Conservation (phyloP, 2,888 invertebrate species). For the Leucozona laternaria region DNA sequence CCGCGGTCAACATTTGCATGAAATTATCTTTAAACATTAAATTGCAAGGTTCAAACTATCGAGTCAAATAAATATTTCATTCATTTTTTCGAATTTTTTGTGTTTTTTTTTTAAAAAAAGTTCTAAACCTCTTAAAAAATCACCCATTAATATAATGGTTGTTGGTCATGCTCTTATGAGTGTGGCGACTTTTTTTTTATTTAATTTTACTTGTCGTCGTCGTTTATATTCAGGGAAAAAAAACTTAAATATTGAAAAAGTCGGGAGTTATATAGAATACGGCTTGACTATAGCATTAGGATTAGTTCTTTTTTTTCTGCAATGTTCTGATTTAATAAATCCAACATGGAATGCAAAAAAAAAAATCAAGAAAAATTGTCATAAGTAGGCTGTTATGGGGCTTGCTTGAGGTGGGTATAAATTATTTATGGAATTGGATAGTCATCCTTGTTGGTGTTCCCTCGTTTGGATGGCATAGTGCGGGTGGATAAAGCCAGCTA, state of each 20-base stretch:
- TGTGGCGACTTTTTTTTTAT: constrained; percentile 51
- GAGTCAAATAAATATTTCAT: too few species aligned
- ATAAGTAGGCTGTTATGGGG: constrained; percentile 61
- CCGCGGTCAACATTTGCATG: too few species aligned
- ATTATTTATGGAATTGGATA: constrained; percentile 56
- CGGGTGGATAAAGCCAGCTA: constrained; percentile 25
- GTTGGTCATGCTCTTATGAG: constrained; percentile 71
- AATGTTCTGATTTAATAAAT: constrained; percentile 72
- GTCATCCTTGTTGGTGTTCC: constrained; percentile 9
- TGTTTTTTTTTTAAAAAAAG: too few species aligned
- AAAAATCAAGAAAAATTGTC: constrained; percentile 33
- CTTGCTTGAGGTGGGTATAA: constrained; percentile 35
- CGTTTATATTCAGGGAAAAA: constrained; percentile 36
- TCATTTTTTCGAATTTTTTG: too few species aligned
- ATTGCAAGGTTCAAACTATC: too few species aligned
- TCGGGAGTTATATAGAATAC: constrained; percentile 35
- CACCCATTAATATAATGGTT: too few species aligned
- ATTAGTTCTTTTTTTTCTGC: constrained; percentile 49
- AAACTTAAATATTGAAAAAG: constrained; percentile 14
- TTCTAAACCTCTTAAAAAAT: too few species aligned
- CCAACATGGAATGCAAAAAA: constrained; percentile 31
- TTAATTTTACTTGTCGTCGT: constrained; percentile 42
- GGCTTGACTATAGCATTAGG: constrained; percentile 9
- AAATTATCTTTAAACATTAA: too few species aligned
- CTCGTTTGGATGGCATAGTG: constrained; percentile 9